Conservation (phyloP, 1,140 invertebrate species). For the Babylonia areolata region DNA sequence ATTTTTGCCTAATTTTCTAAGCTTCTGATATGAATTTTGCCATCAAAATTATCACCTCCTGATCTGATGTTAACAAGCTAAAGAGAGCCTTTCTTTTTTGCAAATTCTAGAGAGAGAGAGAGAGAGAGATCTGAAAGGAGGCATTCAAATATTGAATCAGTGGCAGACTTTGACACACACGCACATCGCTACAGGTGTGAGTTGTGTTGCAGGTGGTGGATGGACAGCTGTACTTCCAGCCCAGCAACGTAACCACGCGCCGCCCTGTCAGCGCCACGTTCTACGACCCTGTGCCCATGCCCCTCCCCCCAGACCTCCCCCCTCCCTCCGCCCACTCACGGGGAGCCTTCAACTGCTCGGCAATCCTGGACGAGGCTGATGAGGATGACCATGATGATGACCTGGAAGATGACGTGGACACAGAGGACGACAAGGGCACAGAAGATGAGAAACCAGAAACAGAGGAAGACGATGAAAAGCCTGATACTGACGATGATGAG, state of each 20-base stretch:
- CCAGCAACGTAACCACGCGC: slow-evolving; percentile 79
- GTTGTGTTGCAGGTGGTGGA: slow-evolving; percentile 80
- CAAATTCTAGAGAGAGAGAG: no score
- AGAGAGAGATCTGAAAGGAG: no score
- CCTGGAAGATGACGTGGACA: slow-evolving; percentile 27
- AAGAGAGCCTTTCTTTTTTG: no score
- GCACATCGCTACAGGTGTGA: no score
- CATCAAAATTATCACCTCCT: no score
- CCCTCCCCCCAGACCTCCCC: slow-evolving; percentile 13
- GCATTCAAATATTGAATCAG: no score
- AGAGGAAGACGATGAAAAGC: background rate
- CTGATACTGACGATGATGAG: background rate
- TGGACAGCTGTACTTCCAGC: slow-evolving; percentile 85
- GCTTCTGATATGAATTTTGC: no score
- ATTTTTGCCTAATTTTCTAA: no score
- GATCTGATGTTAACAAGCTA: no score
- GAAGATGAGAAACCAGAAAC: background rate
- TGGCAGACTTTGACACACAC: no score
- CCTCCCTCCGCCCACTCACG: slow-evolving; percentile 4
- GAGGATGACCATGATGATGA: background rate
- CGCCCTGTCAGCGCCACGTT: slow-evolving; percentile 82
- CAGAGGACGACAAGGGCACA: slow-evolving; percentile 8
- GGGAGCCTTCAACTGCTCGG: background rate
- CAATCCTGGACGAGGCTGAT: background rate
- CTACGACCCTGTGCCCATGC: slow-evolving; percentile 53